Evolutionary conservation across 2,797 vertebrate species (phyloP), one percentile per base, ranked within the genome.

Genomic region (Limosa lapponica): DNA sequence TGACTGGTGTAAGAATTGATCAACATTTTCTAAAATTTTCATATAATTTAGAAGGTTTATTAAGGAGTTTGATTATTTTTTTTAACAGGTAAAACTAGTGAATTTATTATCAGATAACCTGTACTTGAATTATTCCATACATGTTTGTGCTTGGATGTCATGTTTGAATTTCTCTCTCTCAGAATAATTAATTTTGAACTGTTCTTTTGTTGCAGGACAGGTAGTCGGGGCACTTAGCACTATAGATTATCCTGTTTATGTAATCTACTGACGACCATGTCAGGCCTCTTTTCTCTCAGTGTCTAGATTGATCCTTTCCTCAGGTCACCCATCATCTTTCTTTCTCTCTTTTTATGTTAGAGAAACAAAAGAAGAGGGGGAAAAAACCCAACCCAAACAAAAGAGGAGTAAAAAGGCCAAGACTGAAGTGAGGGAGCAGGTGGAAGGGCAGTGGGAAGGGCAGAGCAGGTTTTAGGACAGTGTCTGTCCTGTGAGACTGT

Each of bases 221-320:
- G 46, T 91, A 91, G 48, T 34, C 41, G 19, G 28, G 79, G 30
- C 46, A 28, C 28, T 86, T 36, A 62, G 43, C 23, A 6, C 58
- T 55, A 82, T 86, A 90, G 89, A 90, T 94, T 82, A 89, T 75
- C 36, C 43, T 79, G 39, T 85, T 80, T 57, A 8, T 86, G 58
- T 77, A 75, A 69, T 44, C 52, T 90, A 18, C 72, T 39, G 37
- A 64, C 1, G 36, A 43, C 25, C 27, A 22, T 28, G 30, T 86
- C 80, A 91, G 49, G 11, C n/a, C 30, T 90, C 82, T 95, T 93
- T 94, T 96, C 67, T 93, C 49, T 89, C 41, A 8, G 30, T 34
- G 25, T 89, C 78, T 91, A 77, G 74, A 95, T 36, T 83, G 65
- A 91, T 95, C 49, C 65, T 88, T 93, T 95, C 75, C 49, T 83